Percentiles rank a stretch among this genome's conserved stretches.
phyloP scores from a whole-genome alignment of 2,797 vertebrate species.

The Scleropages formosus region DNA sequence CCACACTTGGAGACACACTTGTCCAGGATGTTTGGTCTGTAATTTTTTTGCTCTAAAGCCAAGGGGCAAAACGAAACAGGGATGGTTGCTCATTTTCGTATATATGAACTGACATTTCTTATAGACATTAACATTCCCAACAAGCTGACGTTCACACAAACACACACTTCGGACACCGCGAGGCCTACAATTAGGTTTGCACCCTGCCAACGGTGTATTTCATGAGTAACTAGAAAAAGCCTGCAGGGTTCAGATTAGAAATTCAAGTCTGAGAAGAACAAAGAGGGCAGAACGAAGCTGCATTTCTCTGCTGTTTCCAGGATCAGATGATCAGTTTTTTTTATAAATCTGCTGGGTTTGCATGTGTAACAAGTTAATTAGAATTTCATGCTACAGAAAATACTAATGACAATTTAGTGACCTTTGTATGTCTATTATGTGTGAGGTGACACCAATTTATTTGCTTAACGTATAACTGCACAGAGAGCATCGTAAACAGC shows the following conservation, averaged over 20 bases:
- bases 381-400: no score
- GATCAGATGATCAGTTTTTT: no score
- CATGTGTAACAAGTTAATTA: no score
- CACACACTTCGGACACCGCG: neutral
- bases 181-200: neutral
- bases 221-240: neutral
- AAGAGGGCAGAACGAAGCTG: neutral
- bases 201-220: neutral
- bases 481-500: no score
- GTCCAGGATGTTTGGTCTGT: neutral
- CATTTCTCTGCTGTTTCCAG: no score
- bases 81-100: neutral
- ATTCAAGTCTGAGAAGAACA: neutral
- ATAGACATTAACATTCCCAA: no score
- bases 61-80: neutral
- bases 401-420: no score
- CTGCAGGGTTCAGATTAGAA: neutral
- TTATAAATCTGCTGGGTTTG: no score
- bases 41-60: neutral
- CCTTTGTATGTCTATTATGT: no score
- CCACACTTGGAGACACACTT: neutral
- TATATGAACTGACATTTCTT: conserved; percentile 10
- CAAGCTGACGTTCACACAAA: neutral
- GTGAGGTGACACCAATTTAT: no score
- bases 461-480: no score